A percentile compares a stretch with the other conserved stretches of the same genome.
Evolutionary conservation across 2,888 invertebrate genomes (phyloP).

Genomic region (Erannis defoliaria): DNA sequence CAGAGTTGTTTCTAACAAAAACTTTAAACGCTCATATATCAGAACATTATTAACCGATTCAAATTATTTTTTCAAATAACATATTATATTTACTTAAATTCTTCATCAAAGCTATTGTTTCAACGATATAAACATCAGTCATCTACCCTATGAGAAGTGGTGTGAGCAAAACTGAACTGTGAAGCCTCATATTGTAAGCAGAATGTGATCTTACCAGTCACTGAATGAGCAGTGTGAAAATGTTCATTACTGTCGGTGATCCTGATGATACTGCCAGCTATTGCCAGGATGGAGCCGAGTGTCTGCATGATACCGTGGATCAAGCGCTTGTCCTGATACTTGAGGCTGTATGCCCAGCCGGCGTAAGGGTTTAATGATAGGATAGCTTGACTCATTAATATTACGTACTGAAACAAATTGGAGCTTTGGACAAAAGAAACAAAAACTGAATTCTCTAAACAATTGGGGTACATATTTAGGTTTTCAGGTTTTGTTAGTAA

Average conservation of each 20-base stretch:
- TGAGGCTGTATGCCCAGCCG: slow-evolving; percentile 60
- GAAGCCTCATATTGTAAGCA: not conserved
- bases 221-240: slow-evolving; percentile 54
- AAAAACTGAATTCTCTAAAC: not conserved
- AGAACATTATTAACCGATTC: too few relatives aligned
- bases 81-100: too few relatives aligned
- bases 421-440: not conserved
- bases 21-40: too few relatives aligned
- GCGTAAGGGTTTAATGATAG: slow-evolving; percentile 58
- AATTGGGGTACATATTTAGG: too few relatives aligned
- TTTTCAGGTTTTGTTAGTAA: not conserved
- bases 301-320: slow-evolving; percentile 65
- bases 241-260: slow-evolving; percentile 39
- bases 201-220: slow-evolving; percentile 55
- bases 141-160: too few relatives aligned
- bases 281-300: slow-evolving; percentile 60
- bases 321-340: slow-evolving; percentile 55
- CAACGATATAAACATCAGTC: too few relatives aligned
- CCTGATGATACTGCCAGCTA: slow-evolving; percentile 58
- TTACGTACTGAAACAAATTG: slow-evolving; percentile 68
- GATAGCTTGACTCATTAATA: slow-evolving; percentile 68
- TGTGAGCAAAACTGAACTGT: too few relatives aligned
- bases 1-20: too few relatives aligned
- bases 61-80: too few relatives aligned
- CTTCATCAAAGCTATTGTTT: too few relatives aligned